Base-by-base conservation (phyloP, 1,140 invertebrate genomes). In the Heliconius hewitsoni region DNA sequence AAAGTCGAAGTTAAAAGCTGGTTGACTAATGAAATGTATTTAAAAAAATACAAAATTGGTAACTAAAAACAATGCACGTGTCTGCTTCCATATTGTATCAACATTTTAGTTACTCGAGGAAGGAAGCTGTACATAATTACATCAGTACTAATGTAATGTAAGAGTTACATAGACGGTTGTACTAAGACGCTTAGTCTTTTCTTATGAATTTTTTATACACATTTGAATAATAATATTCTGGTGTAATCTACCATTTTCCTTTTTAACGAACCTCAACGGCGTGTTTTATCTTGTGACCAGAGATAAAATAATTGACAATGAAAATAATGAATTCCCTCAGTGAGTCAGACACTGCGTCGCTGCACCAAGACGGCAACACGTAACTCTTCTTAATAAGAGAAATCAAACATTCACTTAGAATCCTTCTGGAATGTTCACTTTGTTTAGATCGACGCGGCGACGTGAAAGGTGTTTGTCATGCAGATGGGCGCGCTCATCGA, bases 381-480 rank as follows among this genome's bases (percentile, higher is more conserved):
- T 39, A 11, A 60, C 37, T 39, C n/a, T 42, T 66, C 74, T 27
- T 37, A 60, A 42, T 60, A 76, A 52, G 75, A 71, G 66, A 76
- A 75, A 75, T 75, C n/a, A 42, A 70, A 42, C 60, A 39, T 75
- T 42, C 37, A 46, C 60, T 66, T 39, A 1, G 8, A 39, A 70
- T 76, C 18, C 74, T 37, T 74, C 50, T 76, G 8, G 34, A 42
- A 66, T 60, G 37, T 76, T 27, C 34, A 18, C 57, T 42, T 71
- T 37, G 66, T 76, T 71, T 76, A 52, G 60, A 76, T 76, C 75
- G 66, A 5, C 71, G 34, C 75, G 66, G 11, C 71, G 34, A 50
- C 79, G 79, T 79, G 82, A 83, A 83, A 81, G 80, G 82, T 46
- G 74, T 52, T 85, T 84, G 52, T 80, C 50, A 86, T 86, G 73